phyloP scores from a whole-genome alignment of 2,888 invertebrate species.

The Drosophila infuscata region DNA sequence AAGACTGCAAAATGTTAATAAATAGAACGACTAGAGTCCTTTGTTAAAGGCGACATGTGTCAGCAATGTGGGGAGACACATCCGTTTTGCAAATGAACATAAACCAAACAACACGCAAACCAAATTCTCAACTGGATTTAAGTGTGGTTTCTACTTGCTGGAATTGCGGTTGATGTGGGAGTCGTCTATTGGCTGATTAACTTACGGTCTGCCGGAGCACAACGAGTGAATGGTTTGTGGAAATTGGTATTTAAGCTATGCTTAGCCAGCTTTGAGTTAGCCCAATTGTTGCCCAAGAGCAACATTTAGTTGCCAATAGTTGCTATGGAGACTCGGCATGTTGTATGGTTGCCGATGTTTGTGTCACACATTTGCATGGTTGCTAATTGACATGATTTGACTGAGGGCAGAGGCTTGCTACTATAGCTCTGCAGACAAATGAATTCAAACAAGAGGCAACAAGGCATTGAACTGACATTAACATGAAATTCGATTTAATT shows the following conservation, averaged over 20 bases:
- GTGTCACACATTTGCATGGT: conserved; percentile 55
- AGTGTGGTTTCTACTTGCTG: conserved; percentile 5
- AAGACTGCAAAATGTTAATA: conserved; percentile 29
- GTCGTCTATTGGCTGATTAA: conserved; percentile 41
- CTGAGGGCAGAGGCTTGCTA: conserved; percentile 12
- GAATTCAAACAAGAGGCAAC: conserved; percentile 38
- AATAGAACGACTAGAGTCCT: conserved; percentile 12
- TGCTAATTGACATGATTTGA: conserved; percentile 70
- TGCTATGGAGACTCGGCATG: conserved; percentile 2
- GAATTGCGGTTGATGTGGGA: conserved; percentile 2
- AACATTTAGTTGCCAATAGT: conserved; percentile 31
- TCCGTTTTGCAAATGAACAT: conserved; percentile 64
- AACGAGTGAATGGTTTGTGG: conserved; percentile 37
- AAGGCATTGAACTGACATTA: conserved; percentile 29
- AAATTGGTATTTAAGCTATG: conserved; percentile 31
- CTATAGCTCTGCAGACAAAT: conserved; percentile 26
- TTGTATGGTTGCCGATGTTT: conserved; percentile 3
- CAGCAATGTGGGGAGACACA: conserved; percentile 60
- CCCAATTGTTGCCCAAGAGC: conserved; percentile 37
- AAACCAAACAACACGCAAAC: conserved; percentile 35
- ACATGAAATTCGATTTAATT: conserved; percentile 58
- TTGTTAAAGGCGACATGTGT: conserved; percentile 65
- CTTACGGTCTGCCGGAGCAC: conserved; percentile 66
- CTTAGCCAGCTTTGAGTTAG: conserved; percentile 11
- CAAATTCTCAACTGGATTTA: conserved; percentile 39